A percentile compares a stretch with the other conserved stretches of the same genome.
Evolutionary conservation across 2,888 invertebrate species (phyloP).

Genomic region (Ophion ellenae): DNA sequence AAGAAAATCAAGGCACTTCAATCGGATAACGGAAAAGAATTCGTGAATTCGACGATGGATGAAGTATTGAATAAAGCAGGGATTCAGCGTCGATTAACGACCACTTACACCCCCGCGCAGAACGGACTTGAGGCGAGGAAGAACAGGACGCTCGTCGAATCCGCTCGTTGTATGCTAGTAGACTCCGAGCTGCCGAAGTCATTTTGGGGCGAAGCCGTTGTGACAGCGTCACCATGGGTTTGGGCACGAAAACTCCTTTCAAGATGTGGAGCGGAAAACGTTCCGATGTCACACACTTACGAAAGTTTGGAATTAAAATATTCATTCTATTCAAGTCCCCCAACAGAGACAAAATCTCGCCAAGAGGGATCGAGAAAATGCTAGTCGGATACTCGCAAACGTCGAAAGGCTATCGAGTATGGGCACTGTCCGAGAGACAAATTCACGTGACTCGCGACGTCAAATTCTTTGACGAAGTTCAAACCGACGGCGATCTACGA

Average conservation of each 20-base stretch:
- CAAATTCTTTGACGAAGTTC: background rate
- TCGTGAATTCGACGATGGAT: too few relatives aligned
- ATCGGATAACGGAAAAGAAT: background rate
- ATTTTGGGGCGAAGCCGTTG: slow-evolving; percentile 65
- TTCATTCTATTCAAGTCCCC: slow-evolving; percentile 18
- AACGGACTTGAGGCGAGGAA: slow-evolving; percentile 74
- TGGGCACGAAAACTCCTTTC: slow-evolving; percentile 23
- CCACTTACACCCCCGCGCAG: slow-evolving; percentile 57
- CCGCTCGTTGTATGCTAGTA: slow-evolving; percentile 70
- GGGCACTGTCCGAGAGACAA: background rate
- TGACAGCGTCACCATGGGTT: slow-evolving; percentile 24
- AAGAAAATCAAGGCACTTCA: slow-evolving; percentile 67
- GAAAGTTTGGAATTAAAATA: slow-evolving; percentile 6
- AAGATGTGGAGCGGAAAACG: slow-evolving; percentile 9
- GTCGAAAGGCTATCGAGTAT: slow-evolving; percentile 45
- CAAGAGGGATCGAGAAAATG: slow-evolving; percentile 19
- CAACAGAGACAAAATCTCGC: slow-evolving; percentile 31
- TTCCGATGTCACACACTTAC: background rate
- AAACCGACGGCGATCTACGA: too few relatives aligned
- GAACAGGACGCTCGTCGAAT: slow-evolving; percentile 73
- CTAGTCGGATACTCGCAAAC: slow-evolving; percentile 45
- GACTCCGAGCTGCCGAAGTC: slow-evolving; percentile 63
- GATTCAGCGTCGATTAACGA: too few relatives aligned
- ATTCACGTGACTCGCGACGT: slow-evolving; percentile 42
- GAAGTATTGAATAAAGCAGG: too few relatives aligned